Percentiles rank a stretch among this genome's conserved stretches.
phyloP scores from a whole-genome alignment of 2,888 invertebrate species.

The Trissolcus japonicus region DNA sequence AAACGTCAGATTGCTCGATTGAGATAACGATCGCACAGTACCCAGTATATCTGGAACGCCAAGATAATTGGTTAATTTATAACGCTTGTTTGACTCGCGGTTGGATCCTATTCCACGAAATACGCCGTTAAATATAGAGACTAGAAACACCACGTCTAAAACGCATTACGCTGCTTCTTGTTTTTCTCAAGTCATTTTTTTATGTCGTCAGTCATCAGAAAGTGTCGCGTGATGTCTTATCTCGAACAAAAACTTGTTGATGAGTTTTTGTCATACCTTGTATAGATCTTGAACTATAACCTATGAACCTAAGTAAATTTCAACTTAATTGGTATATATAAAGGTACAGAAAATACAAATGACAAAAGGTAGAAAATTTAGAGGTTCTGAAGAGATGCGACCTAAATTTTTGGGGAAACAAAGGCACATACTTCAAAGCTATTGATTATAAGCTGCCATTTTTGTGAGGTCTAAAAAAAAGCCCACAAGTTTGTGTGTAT shows the following conservation, averaged over 20 bases:
- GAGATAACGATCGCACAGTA: constrained; percentile 34
- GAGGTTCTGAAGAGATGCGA: too few species aligned
- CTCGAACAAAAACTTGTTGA: constrained; percentile 5
- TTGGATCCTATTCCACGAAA: constrained; percentile 25
- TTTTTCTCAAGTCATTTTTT: constrained; percentile 6
- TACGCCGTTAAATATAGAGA: constrained; percentile 30
- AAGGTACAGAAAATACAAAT: too few species aligned
- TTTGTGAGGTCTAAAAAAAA: too few species aligned
- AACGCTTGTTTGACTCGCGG: constrained; percentile 41
- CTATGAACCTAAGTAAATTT: too few species aligned
- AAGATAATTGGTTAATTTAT: constrained; percentile 50
- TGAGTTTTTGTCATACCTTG: too few species aligned
- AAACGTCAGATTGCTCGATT: constrained; percentile 20
- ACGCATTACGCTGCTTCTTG: too few species aligned
- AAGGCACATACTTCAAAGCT: too few species aligned
- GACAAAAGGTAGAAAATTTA: neutral
- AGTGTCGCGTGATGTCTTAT: neutral
- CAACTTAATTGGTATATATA: too few species aligned
- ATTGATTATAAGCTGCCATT: too few species aligned
- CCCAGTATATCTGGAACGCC: constrained; percentile 31
- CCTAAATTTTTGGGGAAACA: too few species aligned
- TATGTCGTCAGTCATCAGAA: constrained; percentile 14
- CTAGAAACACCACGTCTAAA: constrained; percentile 17
- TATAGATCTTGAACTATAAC: too few species aligned
- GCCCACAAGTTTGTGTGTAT: neutral